Conservation (phyloP, 2,888 invertebrate genomes). For the Harpalus rufipes region DNA sequence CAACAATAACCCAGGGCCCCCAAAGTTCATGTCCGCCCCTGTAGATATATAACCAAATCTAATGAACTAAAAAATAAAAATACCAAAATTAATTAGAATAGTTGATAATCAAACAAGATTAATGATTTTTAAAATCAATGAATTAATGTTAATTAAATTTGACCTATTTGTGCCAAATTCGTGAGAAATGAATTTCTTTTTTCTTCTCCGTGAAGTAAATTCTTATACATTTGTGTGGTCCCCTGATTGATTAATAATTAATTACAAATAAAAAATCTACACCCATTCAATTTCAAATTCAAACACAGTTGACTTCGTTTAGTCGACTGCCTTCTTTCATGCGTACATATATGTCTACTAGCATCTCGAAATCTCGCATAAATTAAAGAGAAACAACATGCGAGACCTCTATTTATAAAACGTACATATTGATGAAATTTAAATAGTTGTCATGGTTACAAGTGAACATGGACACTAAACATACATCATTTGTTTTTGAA, state of each 20-base stretch:
- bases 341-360: background rate
- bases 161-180: background rate
- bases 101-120: conserved; percentile 11
- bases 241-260: background rate
- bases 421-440: conserved; percentile 10
- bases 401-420: conserved; percentile 12
- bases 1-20: too few relatives aligned
- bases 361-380: conserved; percentile 21
- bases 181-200: background rate
- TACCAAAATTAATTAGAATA: conserved; percentile 27
- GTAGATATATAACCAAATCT: background rate
- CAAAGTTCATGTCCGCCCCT: too few relatives aligned
- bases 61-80: conserved; percentile 8
- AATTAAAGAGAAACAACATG: conserved; percentile 20
- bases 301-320: background rate
- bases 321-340: too few relatives aligned
- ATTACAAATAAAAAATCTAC: background rate
- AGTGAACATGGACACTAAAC: background rate
- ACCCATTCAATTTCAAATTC: background rate
- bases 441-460: conserved; percentile 2
- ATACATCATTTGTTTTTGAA: background rate
- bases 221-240: background rate
- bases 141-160: conserved; percentile 14
- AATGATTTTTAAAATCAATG: conserved; percentile 31
- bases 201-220: background rate